Conservation (phyloP, 2,113 vertebrate species). For the Chaetops frenatus region DNA sequence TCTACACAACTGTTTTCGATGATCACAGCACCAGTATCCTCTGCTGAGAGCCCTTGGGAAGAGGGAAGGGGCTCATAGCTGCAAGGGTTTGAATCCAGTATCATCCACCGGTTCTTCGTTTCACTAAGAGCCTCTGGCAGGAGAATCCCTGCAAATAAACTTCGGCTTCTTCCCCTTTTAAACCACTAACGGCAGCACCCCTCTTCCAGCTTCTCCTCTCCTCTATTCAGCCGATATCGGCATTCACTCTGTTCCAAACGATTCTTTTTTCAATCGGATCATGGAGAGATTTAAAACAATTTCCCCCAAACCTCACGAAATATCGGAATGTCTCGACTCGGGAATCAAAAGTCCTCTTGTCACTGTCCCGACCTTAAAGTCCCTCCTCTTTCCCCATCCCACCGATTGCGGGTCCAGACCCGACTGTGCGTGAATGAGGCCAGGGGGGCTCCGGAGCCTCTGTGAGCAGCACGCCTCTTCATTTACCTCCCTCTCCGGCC, state of each 20-base stretch:
- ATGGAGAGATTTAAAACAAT: neutral
- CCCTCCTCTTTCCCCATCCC: neutral
- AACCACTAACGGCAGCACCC: neutral
- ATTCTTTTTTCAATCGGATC: neutral
- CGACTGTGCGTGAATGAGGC: rapidly evolving
- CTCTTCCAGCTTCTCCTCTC: neutral
- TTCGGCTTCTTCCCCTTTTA: too few relatives aligned
- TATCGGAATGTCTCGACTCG: rapidly evolving
- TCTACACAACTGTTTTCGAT: rapidly evolving
- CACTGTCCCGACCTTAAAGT: neutral
- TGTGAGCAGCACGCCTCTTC: rapidly evolving
- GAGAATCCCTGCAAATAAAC: neutral
- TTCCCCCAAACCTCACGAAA: neutral
- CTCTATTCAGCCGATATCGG: neutral
- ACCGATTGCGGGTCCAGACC: neutral
- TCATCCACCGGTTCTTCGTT: rapidly evolving
- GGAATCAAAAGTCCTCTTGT: neutral
- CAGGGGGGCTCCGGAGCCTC: rapidly evolving
- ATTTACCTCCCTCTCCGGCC: neutral
- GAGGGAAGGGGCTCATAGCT: neutral
- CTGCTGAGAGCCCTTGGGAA: neutral
- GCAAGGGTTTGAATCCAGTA: rapidly evolving
- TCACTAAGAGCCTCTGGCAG: rapidly evolving
- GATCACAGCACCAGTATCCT: rapidly evolving
- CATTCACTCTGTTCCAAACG: neutral